A percentile compares a stretch with the other conserved stretches of the same genome.
Conservation (phyloP, 2,888 invertebrate genomes). For the Sylvicola cinctus region DNA sequence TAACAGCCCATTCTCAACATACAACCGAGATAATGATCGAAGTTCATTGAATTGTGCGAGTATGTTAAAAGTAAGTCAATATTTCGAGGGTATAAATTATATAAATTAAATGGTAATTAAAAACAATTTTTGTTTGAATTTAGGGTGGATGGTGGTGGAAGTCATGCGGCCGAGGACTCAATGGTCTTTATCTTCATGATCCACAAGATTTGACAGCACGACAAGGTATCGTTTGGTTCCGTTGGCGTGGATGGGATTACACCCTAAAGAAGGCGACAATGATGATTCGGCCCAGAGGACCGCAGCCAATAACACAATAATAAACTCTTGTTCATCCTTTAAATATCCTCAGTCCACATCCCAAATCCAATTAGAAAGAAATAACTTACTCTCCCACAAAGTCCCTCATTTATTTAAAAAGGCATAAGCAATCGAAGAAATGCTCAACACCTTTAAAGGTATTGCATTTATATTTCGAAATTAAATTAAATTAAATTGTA, state of each 20-base stretch:
- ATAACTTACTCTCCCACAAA: too few relatives aligned
- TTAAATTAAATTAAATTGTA: too few relatives aligned
- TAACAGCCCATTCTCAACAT: conserved; percentile 83
- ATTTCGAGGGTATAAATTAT: background rate
- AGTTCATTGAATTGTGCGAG: conserved; percentile 82
- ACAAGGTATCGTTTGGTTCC: conserved; percentile 89
- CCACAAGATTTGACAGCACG: conserved; percentile 76
- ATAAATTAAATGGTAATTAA: background rate
- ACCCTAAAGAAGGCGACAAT: conserved; percentile 72
- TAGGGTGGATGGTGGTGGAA: conserved; percentile 90
- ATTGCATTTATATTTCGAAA: too few relatives aligned
- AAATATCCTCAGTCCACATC: too few relatives aligned
- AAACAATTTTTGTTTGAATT: background rate
- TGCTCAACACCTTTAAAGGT: too few relatives aligned
- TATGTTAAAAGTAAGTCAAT: conserved; percentile 45
- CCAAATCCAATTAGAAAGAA: too few relatives aligned
- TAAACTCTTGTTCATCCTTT: too few relatives aligned
- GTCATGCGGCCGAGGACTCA: conserved; percentile 74
- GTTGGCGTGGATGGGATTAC: conserved; percentile 91
- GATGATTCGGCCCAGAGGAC: conserved; percentile 63
- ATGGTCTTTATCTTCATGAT: conserved; percentile 74
- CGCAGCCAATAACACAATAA: conserved; percentile 12
- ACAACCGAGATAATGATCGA: conserved; percentile 79
- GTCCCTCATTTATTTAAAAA: too few relatives aligned
- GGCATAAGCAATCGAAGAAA: too few relatives aligned